These are phyloP conservation scores for Montipora efflorescens DNA, from an alignment of 64 coral and sea anemone species.

Conservation along the genomic window DNA sequence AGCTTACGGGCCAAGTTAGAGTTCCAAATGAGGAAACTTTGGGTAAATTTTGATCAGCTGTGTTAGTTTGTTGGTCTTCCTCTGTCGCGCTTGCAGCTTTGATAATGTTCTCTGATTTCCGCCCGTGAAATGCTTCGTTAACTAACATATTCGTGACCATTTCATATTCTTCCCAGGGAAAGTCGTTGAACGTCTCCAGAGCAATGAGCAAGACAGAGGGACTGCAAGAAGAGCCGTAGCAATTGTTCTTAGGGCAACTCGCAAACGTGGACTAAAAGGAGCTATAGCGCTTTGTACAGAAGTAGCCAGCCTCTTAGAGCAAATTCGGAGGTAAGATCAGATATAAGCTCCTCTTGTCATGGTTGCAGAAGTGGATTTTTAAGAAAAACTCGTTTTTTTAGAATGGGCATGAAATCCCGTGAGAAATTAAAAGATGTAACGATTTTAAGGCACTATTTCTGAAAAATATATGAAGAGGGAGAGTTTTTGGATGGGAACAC, in stretches of 20 bases:
- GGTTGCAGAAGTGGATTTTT: no score
- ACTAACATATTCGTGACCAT: not conserved
- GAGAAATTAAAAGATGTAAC: no score
- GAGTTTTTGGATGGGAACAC: no score
- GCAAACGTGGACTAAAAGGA: not conserved
- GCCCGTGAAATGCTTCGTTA: not conserved
- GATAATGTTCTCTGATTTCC: not conserved
- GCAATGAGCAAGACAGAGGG: not conserved
- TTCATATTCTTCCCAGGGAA: not conserved
- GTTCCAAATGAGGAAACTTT: not conserved
- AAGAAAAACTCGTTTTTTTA: no score
- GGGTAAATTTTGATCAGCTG: not conserved
- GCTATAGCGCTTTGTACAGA: slow-evolving; percentile 23
- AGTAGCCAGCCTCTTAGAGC: not conserved
- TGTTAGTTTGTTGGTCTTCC: not conserved
- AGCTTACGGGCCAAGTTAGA: no score
- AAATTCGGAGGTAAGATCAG: not conserved
- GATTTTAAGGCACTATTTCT: no score
- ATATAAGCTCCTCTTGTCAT: not conserved
- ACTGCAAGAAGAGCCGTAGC: slow-evolving; percentile 6
- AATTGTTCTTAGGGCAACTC: slow-evolving; percentile 11
- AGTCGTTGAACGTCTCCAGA: not conserved
- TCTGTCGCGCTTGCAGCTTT: not conserved
- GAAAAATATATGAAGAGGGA: no score
- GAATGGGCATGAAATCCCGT: no score